Percentiles rank a stretch among this genome's conserved stretches.
Conservation (phyloP, 2,888 invertebrate species). For the Tetragonula carbonaria region DNA sequence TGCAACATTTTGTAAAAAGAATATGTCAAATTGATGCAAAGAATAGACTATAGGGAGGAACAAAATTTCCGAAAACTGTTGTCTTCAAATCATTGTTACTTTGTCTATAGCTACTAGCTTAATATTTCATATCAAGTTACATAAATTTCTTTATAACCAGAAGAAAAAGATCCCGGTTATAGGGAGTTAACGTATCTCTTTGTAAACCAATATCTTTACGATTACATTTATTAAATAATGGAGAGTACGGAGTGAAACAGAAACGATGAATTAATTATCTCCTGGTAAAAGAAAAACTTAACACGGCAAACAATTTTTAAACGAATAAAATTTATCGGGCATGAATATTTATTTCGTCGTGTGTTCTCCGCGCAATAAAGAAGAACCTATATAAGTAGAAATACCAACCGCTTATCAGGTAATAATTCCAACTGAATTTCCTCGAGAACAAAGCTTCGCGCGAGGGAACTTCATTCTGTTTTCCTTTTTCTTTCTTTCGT, state of each 20-base stretch:
- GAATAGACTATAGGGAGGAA: too few species aligned
- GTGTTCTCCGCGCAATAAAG: not conserved
- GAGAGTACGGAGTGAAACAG: not conserved
- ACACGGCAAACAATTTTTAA: not conserved
- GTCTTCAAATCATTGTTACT: too few species aligned
- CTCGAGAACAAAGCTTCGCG: not conserved
- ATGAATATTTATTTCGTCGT: not conserved
- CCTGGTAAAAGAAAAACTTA: not conserved
- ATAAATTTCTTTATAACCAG: too few species aligned
- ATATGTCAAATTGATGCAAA: too few species aligned
- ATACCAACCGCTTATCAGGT: not conserved
- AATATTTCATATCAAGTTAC: too few species aligned
- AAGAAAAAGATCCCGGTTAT: too few species aligned
- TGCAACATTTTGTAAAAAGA: too few species aligned
- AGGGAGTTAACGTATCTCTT: not conserved
- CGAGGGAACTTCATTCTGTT: not conserved
- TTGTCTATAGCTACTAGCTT: too few species aligned
- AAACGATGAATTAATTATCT: not conserved
- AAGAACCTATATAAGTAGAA: too few species aligned
- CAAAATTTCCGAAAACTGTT: too few species aligned
- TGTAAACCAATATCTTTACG: not conserved
- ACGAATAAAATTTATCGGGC: not conserved
- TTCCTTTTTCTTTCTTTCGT: not conserved
- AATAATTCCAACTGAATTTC: not conserved
- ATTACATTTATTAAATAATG: not conserved